Percentiles rank a stretch among this genome's conserved stretches.
Conservation (phyloP, 2,113 vertebrate genomes). For the Tiliqua scincoides region DNA sequence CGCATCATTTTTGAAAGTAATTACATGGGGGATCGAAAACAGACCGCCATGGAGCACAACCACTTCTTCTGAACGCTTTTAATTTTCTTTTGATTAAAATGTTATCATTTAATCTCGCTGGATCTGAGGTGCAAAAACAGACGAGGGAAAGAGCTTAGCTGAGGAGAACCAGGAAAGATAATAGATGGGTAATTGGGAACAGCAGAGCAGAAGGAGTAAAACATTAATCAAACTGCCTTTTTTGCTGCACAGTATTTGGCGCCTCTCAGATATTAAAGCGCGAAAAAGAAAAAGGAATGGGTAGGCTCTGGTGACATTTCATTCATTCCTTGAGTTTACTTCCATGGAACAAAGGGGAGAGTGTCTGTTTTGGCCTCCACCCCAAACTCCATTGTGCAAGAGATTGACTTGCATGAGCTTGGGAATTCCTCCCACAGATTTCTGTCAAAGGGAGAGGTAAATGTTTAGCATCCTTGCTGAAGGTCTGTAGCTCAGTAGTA, state of each 20-base stretch:
- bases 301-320: not conserved
- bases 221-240: constrained; percentile 41
- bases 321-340: not conserved
- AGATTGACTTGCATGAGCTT: not conserved
- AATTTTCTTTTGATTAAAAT: constrained; percentile 57
- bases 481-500: no score
- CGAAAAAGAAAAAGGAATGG: not conserved
- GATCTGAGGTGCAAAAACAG: constrained; percentile 42
- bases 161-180: not conserved
- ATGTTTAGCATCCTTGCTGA: no score
- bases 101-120: constrained; percentile 44
- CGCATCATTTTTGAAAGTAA: constrained; percentile 38
- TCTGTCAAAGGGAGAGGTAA: not conserved
- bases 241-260: not conserved
- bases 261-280: constrained; percentile 4
- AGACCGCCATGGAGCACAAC: not conserved
- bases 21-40: not conserved
- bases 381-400: not conserved
- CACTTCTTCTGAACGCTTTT: constrained; percentile 31
- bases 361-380: not conserved
- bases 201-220: constrained; percentile 25
- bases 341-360: not conserved
- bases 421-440: not conserved
- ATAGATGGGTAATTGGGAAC: constrained; percentile 31
- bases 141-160: not conserved